phyloP scores from a whole-genome alignment of 1,140 invertebrate species.

The Gryllus bimaculatus region DNA sequence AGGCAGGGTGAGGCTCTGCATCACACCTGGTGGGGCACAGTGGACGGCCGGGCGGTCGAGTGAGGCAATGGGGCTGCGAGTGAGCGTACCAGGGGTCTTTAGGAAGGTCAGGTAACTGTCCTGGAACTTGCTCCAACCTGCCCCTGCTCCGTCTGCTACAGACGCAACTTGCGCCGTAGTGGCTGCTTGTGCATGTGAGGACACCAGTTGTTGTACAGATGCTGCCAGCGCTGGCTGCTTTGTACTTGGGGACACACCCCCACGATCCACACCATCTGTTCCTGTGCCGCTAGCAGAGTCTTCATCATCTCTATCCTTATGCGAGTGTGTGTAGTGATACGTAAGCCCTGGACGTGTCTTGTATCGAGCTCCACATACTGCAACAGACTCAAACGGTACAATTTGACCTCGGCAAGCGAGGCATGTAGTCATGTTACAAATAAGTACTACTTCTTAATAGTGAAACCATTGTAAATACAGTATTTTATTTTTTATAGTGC shows the following conservation, averaged over 20 bases:
- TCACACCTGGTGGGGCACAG: too few relatives aligned
- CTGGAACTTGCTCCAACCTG: slow-evolving; percentile 43
- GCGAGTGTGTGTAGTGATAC: slow-evolving; percentile 94
- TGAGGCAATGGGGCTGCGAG: too few relatives aligned
- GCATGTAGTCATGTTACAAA: too few relatives aligned
- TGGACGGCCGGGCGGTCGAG: too few relatives aligned
- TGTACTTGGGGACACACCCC: slow-evolving; percentile 10
- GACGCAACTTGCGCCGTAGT: not conserved
- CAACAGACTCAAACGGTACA: slow-evolving; percentile 38
- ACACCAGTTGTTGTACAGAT: slow-evolving; percentile 17
- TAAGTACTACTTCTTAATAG: too few relatives aligned
- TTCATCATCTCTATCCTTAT: slow-evolving; percentile 53
- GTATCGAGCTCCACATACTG: slow-evolving; percentile 93
- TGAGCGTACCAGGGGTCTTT: slow-evolving; percentile 42
- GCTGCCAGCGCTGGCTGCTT: not conserved
- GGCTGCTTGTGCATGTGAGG: slow-evolving; percentile 25
- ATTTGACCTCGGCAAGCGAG: too few relatives aligned
- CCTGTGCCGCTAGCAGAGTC: slow-evolving; percentile 30
- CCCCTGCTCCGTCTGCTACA: slow-evolving; percentile 10
- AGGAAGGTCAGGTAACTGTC: slow-evolving; percentile 60
- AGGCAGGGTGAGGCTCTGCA: too few relatives aligned
- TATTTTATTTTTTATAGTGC: too few relatives aligned
- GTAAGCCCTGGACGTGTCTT: slow-evolving; percentile 93
- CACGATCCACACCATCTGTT: slow-evolving; percentile 16
- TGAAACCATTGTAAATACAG: too few relatives aligned